A percentile compares a stretch with the other conserved stretches of the same genome.
Evolutionary conservation across 2,113 vertebrate genomes (phyloP).

Genomic region (Pagrus major): DNA sequence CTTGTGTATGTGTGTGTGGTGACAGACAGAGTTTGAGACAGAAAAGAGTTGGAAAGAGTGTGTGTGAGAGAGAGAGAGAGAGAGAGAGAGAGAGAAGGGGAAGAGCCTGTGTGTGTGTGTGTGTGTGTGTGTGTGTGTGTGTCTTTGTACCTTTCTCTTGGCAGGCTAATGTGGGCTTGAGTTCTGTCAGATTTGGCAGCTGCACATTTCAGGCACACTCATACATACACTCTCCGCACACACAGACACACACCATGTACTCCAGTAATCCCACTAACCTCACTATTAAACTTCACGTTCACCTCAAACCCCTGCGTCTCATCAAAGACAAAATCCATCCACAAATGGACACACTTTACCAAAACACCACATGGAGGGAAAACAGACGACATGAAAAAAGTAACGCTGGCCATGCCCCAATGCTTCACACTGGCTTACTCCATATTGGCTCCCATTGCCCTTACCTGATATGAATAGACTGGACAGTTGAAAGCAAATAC

Average conservation of each 20-base stretch:
- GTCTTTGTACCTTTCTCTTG: constrained; percentile 76
- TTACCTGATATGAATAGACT: constrained; percentile 51
- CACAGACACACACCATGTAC: constrained; percentile 20
- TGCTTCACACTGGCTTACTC: constrained; percentile 6
- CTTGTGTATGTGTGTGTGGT: constrained; percentile 69
- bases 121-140: constrained; percentile 43
- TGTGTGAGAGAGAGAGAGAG: constrained; percentile 17
- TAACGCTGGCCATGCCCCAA: constrained; percentile 1
- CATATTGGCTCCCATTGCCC: constrained; percentile 29
- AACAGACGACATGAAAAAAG: constrained; percentile 31
- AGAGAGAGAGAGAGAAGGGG: constrained; percentile 49
- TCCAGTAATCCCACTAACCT: constrained; percentile 48
- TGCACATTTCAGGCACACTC: constrained; percentile 62
- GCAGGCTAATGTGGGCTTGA: constrained; percentile 78
- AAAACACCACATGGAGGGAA: constrained; percentile 36
- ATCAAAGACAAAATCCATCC: neutral
- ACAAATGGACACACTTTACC: constrained; percentile 35
- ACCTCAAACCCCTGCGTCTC: constrained; percentile 8
- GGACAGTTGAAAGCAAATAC: constrained; percentile 56
- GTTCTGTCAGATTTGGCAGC: constrained; percentile 81
- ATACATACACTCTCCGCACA: neutral
- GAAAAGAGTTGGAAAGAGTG: constrained; percentile 68
- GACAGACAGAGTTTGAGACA: constrained; percentile 70
- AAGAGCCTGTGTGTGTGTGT: constrained; percentile 36
- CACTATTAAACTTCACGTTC: constrained; percentile 38